These are phyloP conservation scores for Diorhabda elongata DNA, from an alignment of 1,140 invertebrate species.

Conservation along the genomic window DNA sequence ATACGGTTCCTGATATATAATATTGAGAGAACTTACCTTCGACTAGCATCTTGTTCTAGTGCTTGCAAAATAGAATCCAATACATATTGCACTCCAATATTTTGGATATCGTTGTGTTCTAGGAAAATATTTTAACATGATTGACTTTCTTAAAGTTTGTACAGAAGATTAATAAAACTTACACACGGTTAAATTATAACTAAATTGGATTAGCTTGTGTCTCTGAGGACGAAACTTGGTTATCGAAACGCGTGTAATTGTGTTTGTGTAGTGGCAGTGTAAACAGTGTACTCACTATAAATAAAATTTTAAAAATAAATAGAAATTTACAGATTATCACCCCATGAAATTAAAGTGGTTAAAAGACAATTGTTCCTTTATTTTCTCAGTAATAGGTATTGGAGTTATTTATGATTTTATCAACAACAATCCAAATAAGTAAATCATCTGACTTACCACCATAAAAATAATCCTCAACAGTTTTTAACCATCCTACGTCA, in stretches of 20 bases:
- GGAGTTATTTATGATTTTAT: not conserved
- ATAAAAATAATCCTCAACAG: conserved; percentile 77
- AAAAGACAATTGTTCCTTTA: too few relatives aligned
- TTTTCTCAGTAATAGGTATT: too few relatives aligned
- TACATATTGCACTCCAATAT: conserved; percentile 81
- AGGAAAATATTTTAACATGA: conserved; percentile 33
- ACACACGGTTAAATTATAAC: not conserved
- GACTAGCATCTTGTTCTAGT: conserved; percentile 64
- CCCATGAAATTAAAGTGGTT: too few relatives aligned
- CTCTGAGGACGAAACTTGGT: too few relatives aligned
- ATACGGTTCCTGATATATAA: too few relatives aligned
- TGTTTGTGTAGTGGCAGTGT: too few relatives aligned
- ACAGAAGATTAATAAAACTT: not conserved
- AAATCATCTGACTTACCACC: conserved; percentile 49
- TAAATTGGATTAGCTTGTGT: too few relatives aligned
- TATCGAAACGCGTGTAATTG: too few relatives aligned
- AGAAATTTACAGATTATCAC: too few relatives aligned
- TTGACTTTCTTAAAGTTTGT: not conserved
- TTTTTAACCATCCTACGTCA: conserved; percentile 82
- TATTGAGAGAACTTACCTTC: conserved; percentile 43
- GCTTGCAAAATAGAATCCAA: conserved; percentile 80
- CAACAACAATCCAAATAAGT: too few relatives aligned
- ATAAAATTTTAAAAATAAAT: too few relatives aligned
- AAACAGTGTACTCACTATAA: too few relatives aligned
- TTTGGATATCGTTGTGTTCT: conserved; percentile 65